Evolutionary conservation across 2,113 vertebrate species (phyloP).

Genomic region (Myrmecophaga tridactyla): DNA sequence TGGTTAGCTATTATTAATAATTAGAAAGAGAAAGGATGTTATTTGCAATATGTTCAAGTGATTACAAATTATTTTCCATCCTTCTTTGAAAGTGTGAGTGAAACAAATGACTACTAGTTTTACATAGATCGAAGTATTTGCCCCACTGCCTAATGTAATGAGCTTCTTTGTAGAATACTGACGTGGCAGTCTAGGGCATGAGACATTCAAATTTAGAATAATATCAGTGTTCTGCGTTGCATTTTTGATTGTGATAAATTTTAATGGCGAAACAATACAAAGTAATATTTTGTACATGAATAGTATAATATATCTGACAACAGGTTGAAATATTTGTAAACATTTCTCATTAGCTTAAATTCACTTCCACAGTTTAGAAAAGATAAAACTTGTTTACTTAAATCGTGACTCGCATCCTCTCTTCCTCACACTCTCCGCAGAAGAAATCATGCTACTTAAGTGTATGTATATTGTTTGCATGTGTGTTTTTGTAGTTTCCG

Average conservation of each 20-base stretch:
- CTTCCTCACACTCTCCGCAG: background rate
- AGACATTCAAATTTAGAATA: background rate
- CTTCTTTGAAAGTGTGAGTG: background rate
- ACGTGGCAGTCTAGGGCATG: fast-evolving
- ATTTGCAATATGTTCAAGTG: background rate
- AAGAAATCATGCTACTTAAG: background rate
- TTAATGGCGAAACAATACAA: background rate
- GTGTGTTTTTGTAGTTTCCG: background rate
- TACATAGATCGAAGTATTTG: background rate
- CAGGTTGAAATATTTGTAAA: background rate
- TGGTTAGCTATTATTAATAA: conserved; percentile 33
- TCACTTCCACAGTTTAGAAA: background rate
- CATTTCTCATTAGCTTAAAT: background rate
- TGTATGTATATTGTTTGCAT: background rate
- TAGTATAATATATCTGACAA: background rate
- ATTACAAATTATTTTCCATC: background rate
- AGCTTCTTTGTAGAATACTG: background rate
- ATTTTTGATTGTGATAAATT: background rate
- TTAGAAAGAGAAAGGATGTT: conserved; percentile 59
- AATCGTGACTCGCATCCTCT: background rate
- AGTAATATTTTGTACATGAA: background rate
- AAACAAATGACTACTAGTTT: background rate
- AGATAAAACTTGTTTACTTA: background rate
- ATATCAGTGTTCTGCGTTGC: background rate
- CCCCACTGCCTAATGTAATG: background rate